phyloP scores from a whole-genome alignment of 2,797 vertebrate species.

The Eupleurogrammus muticus region DNA sequence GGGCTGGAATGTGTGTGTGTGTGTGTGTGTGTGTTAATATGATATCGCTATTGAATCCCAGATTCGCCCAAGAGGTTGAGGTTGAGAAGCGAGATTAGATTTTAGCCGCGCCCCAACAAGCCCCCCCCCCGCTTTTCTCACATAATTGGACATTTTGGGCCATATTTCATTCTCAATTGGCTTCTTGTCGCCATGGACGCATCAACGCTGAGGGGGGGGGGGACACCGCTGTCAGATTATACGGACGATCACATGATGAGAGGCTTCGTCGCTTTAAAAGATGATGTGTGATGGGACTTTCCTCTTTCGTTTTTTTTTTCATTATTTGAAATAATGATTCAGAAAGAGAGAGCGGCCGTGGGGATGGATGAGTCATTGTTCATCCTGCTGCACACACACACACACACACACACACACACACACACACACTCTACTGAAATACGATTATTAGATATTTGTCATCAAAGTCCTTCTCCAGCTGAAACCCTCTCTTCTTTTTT shows the following conservation, averaged over 20 bases:
- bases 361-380: slow-evolving; percentile 42
- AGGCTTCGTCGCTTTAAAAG: slow-evolving; percentile 18
- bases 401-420: no score
- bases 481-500: neutral
- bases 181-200: slow-evolving; percentile 44
- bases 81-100: slow-evolving; percentile 60
- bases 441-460: slow-evolving; percentile 44
- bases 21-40: slow-evolving; percentile 39
- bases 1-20: slow-evolving; percentile 22
- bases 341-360: slow-evolving; percentile 21
- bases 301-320: neutral
- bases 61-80: slow-evolving; percentile 58
- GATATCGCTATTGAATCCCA: slow-evolving; percentile 49
- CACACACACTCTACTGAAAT: slow-evolving; percentile 19
- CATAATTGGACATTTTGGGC: slow-evolving; percentile 61
- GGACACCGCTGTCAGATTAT: slow-evolving; percentile 22
- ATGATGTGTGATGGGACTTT: slow-evolving; percentile 18
- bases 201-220: slow-evolving; percentile 1
- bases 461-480: slow-evolving; percentile 23
- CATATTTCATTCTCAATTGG: slow-evolving; percentile 62
- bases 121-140: slow-evolving; percentile 29
- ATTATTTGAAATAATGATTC: slow-evolving; percentile 23
- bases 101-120: slow-evolving; percentile 51
- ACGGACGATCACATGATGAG: slow-evolving; percentile 22
- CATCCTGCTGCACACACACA: slow-evolving; percentile 1